phyloP scores from a whole-genome alignment of 2,113 vertebrate genomes.

The Thalassarche chlororhynchos region DNA sequence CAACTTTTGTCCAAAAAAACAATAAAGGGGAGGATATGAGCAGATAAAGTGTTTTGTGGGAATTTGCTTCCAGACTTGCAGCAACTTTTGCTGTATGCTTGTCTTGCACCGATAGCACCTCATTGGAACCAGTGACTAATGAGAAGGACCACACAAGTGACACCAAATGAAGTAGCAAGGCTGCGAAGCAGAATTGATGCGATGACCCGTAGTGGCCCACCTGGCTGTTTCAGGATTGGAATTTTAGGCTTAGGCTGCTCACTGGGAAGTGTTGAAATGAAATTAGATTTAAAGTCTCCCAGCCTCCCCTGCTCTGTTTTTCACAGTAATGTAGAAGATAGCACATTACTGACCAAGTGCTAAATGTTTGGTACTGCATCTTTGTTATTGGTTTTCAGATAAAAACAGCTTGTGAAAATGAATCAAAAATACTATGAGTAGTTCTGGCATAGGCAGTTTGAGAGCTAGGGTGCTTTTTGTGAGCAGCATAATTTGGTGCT shows the following conservation, averaged over 20 bases:
- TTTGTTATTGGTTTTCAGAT: neutral
- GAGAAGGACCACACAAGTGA: neutral
- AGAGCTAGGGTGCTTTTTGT: neutral
- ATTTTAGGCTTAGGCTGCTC: neutral
- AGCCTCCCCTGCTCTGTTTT: neutral
- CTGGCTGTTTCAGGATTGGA: neutral
- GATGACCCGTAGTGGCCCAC: neutral
- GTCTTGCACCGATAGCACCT: neutral
- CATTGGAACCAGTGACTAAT: neutral
- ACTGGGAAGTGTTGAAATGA: neutral
- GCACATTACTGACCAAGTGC: neutral
- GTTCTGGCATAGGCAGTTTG: neutral
- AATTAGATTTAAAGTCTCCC: neutral
- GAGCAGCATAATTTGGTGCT: neutral
- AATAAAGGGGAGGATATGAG: neutral
- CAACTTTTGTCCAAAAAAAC: neutral
- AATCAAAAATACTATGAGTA: neutral
- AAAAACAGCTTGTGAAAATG: neutral
- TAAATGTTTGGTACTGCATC: neutral
- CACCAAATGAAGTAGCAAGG: neutral
- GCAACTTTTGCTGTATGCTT: neutral
- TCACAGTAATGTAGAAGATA: neutral
- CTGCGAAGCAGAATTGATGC: neutral
- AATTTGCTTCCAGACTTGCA: neutral
- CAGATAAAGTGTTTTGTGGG: neutral